Base-by-base conservation (phyloP, 1,140 invertebrate genomes). In the Ctenoplectra terminalis region DNA sequence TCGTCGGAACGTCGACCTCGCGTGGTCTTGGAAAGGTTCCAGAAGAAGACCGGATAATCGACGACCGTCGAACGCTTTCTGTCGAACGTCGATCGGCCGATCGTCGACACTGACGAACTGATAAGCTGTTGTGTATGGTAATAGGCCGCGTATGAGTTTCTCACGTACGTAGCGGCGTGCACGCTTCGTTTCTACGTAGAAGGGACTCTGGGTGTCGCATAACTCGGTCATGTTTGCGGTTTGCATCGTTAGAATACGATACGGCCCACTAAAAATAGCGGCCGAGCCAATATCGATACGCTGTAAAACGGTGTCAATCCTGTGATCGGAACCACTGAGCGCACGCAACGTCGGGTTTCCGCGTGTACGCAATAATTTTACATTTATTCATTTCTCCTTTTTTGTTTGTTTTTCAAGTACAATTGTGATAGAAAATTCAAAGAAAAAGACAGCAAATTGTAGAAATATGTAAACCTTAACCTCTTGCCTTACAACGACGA, bases 171-270 rank as follows among this genome's bases (percentile, higher is more conserved):
- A n/a, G 29, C 29, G n/a, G 34, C 31, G 52, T 48, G n/a, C 52
- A 34, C 40, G 67, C 29, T 46, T 60, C 52, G 61, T 43, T 37
- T 81, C 60, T 40, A 46, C 43, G 40, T 61, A 46, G 31, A 71
- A 60, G 54, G 40, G 67, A 31, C 31, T 29, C 23, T 43, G 48
- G 13, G 11, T 56, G 58, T 87, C 83, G 83, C 81, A 82, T 87
- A 86, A 87, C 86, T 87, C 86, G 86, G 86, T 87, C 86, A 85
- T 81, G 81, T 87, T 87, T 86, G 86, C 81, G 84, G 86, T 87
- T 86, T 83, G 84, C 84, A 83, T 83, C 83, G 81, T 87, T 87
- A 87, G 86, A 86, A 87, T 75, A 83, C 83, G 83, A 76, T 78
- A 80, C 80, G 76, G 58, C 69, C 79, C 75, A 79, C 84, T 87